Base-by-base conservation (phyloP, 2,888 invertebrate species). In the Phengaris alcon region DNA sequence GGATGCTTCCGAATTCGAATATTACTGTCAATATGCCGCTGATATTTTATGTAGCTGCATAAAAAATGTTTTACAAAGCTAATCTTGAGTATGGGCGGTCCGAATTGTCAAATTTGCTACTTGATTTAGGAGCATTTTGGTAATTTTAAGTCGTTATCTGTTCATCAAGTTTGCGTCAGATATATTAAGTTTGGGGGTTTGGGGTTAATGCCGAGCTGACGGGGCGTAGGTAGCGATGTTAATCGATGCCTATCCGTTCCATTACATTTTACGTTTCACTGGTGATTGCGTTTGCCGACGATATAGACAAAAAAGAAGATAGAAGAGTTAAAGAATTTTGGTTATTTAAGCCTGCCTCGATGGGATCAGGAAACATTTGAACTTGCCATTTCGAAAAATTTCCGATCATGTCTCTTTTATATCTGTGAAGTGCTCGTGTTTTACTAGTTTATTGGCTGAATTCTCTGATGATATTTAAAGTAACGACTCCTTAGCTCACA, bases 191-290 rank as follows among this genome's bases (percentile, higher is more conserved):
- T 88, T 86, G 81, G 83, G 84, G 84, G 84, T 83, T 84, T 78
- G 82, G 86, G 84, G 85, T 86, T 87, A 82, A 87, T 83, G 88
- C 88, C 82, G 85, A 82, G 81, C 87, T 88, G 92, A 90, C 90
- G 89, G 85, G 80, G 87, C 86, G 88, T 88, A 86, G 87, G 88
- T 86, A 90, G 84, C 84, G 90, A 90, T 90, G 82, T 79, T 89
- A 90, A 92, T 93, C 93, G 87, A 85, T 85, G 84, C 82, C 83
- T 81, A 82, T 81, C 81, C 86, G 90, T 82, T 78, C 75, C 74
- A 77, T 79, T 81, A 75, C 78, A 79, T 80, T 76, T 77, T 78
- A 77, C 82, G 84, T 82, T 79, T 88, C 84, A 86, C 90, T 87
- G 81, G 87, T 76, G 78, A 84, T 87, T 86, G 90, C 90, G 90